These are phyloP conservation scores for Halcyon chelicuti DNA, from an alignment of 2,797 vertebrate genomes.

Conservation along the genomic window DNA sequence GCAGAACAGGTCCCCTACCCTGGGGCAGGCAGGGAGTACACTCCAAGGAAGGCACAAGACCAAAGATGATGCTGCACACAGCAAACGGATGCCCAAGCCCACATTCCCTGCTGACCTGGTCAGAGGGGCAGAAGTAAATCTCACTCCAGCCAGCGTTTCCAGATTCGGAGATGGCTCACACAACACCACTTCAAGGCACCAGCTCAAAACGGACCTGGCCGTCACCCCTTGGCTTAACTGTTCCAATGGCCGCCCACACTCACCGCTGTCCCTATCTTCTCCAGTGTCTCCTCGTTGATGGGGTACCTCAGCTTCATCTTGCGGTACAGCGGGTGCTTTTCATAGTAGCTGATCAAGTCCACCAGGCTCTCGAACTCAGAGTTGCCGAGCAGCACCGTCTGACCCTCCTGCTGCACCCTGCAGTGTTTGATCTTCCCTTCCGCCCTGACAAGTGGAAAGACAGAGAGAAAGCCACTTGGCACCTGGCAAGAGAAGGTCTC, in stretches of 20 bases:
- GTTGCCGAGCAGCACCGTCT: constrained; percentile 92
- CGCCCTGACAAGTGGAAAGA: constrained; percentile 78
- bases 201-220: neutral
- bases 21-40: accelerated
- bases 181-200: neutral
- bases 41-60: neutral
- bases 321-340: constrained; percentile 95
- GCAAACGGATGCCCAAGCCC: neutral
- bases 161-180: neutral
- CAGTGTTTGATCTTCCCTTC: constrained; percentile 99
- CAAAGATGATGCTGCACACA: neutral
- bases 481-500: neutral
- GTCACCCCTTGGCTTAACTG: neutral
- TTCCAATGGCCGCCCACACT: constrained; percentile 41
- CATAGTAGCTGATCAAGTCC: constrained; percentile 96
- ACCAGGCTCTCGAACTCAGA: constrained; percentile 98
- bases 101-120: neutral
- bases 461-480: neutral
- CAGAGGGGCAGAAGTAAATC: neutral
- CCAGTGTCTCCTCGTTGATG: constrained; percentile 98
- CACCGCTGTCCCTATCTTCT: constrained; percentile 98
- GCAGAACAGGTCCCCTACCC: neutral
- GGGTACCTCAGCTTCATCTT: constrained; percentile 99
- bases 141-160: neutral
- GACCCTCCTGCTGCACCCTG: constrained; percentile 95